Evolutionary conservation across 2,797 vertebrate species (phyloP), one percentile per base, ranked within the genome.

Genomic region (Pangasius larnaudii): DNA sequence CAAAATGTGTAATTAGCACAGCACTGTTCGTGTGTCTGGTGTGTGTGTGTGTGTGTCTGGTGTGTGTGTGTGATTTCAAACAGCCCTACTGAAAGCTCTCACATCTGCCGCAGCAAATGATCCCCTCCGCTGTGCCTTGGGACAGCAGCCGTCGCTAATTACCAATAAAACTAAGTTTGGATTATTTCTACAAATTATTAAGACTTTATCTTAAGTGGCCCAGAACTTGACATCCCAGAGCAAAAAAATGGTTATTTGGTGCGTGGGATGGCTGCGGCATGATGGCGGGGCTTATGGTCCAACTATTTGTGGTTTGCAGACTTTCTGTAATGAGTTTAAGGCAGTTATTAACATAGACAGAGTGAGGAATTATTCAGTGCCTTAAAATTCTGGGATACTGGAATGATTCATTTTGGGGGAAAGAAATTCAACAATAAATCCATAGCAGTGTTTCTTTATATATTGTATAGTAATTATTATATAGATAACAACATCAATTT

Each of bases 111-210:
- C 93, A 93, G 94, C 92, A 95, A 95, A 94, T 96, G 93, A 96
- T 95, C 95, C 95, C 94, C 91, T 89, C 89, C 95, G 93, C 95
- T 85, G 89, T 93, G 95, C 96, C 95, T 36, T 91, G 89, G 95
- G 91, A 96, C 92, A 95, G 93, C 94, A 95, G 92, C 95, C 93
- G 65, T 95, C 94, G 91, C 97, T 98, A 98, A 98, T 98, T 97
- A 98, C 97, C 95, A 97, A 96, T 95, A 95, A 97, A 97, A 97
- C 95, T 95, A 96, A 86, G 95, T 96, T 97, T 95, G 97, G 95
- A 97, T 97, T 94, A 96, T 97, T 97, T 95, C 95, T 94, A 95
- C 97, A 97, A 97, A 97, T 97, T 97, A 98, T 97, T 97, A 96
- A 95, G 96, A 95, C 94, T 95, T 94, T 97, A 97, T 96, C 96